Percentiles rank a stretch among this genome's conserved stretches.
These are phyloP conservation scores for Trinectes maculatus DNA, from an alignment of 2,113 vertebrate species.

Conservation along the genomic window DNA sequence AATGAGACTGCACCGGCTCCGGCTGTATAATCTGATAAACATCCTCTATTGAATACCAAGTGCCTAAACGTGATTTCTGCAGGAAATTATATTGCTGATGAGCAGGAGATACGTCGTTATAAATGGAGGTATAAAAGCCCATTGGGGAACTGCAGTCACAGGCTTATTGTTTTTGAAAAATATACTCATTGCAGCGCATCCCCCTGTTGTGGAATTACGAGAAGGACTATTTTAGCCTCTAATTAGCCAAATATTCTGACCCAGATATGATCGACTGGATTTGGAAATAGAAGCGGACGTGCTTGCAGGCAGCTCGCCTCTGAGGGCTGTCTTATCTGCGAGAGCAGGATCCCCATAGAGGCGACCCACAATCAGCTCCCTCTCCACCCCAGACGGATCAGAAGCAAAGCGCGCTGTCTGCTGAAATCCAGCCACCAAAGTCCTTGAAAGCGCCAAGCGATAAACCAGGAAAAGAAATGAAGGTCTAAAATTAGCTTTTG, in stretches of 20 bases:
- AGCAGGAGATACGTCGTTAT: constrained; percentile 64
- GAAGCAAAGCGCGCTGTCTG: constrained; percentile 51
- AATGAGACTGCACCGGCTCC: constrained; percentile 70
- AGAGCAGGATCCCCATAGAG: constrained; percentile 62
- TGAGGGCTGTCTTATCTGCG: constrained; percentile 62
- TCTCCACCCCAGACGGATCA: constrained; percentile 58
- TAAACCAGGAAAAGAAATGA: constrained; percentile 30
- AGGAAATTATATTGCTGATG: constrained; percentile 74
- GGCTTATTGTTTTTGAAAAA: constrained; percentile 70
- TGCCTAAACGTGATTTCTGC: constrained; percentile 68
- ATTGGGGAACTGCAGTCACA: constrained; percentile 53
- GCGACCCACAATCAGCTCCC: constrained; percentile 57
- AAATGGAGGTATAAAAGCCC: constrained; percentile 64
- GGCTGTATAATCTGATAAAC: constrained; percentile 70
- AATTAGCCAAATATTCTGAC: constrained; percentile 79
- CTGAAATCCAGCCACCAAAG: constrained; percentile 49
- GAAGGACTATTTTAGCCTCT: constrained; percentile 58
- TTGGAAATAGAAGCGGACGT: constrained; percentile 50
- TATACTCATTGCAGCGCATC: constrained; percentile 47
- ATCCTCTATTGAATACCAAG: constrained; percentile 71
- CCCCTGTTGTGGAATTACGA: constrained; percentile 53
- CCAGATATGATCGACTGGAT: constrained; percentile 71
- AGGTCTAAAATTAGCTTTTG: constrained; percentile 38
- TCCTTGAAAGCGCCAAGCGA: constrained; percentile 49
- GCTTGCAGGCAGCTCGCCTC: constrained; percentile 55